Conservation (phyloP, 2,113 vertebrate genomes). For the Dunckerocampus dactyliophorus region DNA sequence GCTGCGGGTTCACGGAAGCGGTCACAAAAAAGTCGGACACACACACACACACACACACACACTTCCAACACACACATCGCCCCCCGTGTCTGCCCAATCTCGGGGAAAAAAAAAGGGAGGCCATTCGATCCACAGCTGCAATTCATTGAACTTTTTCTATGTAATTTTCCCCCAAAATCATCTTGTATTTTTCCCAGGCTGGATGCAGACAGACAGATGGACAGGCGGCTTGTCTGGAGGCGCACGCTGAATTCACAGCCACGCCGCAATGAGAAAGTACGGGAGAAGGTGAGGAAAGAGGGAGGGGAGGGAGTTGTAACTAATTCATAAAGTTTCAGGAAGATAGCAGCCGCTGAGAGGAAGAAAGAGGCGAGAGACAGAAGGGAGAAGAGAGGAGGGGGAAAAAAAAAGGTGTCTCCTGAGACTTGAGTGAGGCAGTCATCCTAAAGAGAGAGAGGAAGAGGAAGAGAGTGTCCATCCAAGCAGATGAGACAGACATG, state of each 20-base stretch:
- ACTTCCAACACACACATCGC: conserved; percentile 30
- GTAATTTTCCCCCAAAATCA: conserved; percentile 31
- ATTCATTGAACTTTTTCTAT: conserved; percentile 70
- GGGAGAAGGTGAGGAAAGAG: conserved; percentile 44
- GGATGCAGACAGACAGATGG: conserved; percentile 28
- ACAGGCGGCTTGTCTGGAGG: conserved; percentile 57
- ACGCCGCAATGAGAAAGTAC: conserved; percentile 65
- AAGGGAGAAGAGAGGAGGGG: conserved; percentile 54
- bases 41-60: conserved; percentile 27
- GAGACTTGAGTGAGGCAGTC: conserved; percentile 75
- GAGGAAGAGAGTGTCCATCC: conserved; percentile 72
- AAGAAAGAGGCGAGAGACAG: conserved; percentile 28
- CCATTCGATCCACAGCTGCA: conserved; percentile 69
- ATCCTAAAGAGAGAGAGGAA: conserved; percentile 61
- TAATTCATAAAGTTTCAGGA: conserved; percentile 80
- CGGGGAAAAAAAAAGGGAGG: conserved; percentile 41
- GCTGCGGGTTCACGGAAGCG: conserved; percentile 71
- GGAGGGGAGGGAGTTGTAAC: conserved; percentile 68
- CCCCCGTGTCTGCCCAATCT: conserved; percentile 68
- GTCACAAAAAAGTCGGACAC: conserved; percentile 70
- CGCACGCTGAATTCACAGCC: conserved; percentile 69
- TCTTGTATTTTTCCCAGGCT: conserved; percentile 44
- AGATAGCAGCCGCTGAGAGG: conserved; percentile 66
- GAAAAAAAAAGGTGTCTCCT: conserved; percentile 69
- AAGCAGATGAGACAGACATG: conserved; percentile 74